These are phyloP conservation scores for Pomatostomus ruficeps DNA, from an alignment of 2,113 vertebrate species.

Conservation along the genomic window DNA sequence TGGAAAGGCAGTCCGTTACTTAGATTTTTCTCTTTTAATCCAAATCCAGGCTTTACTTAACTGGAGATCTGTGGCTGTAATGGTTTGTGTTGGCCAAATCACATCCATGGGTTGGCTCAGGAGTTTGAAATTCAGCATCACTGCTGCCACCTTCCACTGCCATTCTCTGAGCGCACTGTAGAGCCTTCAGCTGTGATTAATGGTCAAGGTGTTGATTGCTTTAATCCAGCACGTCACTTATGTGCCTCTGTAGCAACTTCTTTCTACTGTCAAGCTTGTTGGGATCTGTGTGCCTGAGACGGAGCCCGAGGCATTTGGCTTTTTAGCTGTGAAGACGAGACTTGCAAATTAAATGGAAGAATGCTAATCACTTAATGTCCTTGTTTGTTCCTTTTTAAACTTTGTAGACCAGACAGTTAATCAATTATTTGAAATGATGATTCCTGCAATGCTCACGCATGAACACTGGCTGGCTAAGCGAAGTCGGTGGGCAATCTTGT, in stretches of 20 bases:
- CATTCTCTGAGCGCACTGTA: background rate
- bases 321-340: constrained; percentile 48
- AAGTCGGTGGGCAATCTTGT: constrained; percentile 13
- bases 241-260: background rate
- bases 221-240: constrained; percentile 7
- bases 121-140: background rate
- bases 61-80: background rate
- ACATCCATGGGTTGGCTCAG: background rate
- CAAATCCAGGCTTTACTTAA: background rate
- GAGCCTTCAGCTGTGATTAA: background rate
- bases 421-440: constrained; percentile 78
- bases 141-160: background rate
- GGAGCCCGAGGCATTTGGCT: constrained; percentile 52
- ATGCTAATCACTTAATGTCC: constrained; percentile 73
- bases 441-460: constrained; percentile 64
- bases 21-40: background rate
- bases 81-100: background rate
- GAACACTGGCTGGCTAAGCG: constrained; percentile 34
- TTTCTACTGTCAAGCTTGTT: constrained; percentile 21
- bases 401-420: constrained; percentile 74
- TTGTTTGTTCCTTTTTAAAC: constrained; percentile 77
- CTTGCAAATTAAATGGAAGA: constrained; percentile 62
- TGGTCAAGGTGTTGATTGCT: constrained; percentile 31
- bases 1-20: background rate
- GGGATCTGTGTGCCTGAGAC: constrained; percentile 9